Conservation (phyloP, 1,140 invertebrate genomes). For the Palaemon carinicauda region DNA sequence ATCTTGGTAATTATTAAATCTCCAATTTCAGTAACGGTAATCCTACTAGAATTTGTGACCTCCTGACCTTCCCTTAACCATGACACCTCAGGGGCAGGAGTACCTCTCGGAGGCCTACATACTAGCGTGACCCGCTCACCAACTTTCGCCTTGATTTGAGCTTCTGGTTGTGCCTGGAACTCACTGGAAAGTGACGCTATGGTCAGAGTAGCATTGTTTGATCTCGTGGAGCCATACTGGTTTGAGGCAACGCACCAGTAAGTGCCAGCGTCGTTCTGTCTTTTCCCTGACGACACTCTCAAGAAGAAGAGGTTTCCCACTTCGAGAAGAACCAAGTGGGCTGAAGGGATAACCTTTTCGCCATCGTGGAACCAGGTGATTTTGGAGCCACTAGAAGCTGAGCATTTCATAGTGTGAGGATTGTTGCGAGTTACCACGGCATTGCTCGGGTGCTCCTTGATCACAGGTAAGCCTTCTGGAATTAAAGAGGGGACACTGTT, state of each 20-base stretch:
- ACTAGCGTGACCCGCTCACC: background rate
- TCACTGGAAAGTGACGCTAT: conserved; percentile 5
- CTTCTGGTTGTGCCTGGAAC: conserved; percentile 5
- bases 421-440: conserved; percentile 20
- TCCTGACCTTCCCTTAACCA: conserved; percentile 23
- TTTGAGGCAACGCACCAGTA: conserved; percentile 31
- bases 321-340: conserved; percentile 4
- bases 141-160: background rate
- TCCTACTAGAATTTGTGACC: conserved; percentile 14
- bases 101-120: conserved; percentile 20
- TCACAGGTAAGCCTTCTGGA: background rate
- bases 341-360: background rate
- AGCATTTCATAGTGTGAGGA: conserved; percentile 36
- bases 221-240: conserved; percentile 22
- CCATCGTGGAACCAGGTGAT: conserved; percentile 35
- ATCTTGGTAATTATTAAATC: conserved; percentile 19
- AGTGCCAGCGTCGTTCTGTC: conserved; percentile 2
- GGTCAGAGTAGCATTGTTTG: conserved; percentile 29
- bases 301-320: conserved; percentile 27
- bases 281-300: background rate
- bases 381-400: background rate
- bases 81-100: background rate
- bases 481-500: background rate
- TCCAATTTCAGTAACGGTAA: background rate
- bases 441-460: conserved; percentile 25